Evolutionary conservation across 2,113 vertebrate genomes (phyloP).

Genomic region (Marmota monax): DNA sequence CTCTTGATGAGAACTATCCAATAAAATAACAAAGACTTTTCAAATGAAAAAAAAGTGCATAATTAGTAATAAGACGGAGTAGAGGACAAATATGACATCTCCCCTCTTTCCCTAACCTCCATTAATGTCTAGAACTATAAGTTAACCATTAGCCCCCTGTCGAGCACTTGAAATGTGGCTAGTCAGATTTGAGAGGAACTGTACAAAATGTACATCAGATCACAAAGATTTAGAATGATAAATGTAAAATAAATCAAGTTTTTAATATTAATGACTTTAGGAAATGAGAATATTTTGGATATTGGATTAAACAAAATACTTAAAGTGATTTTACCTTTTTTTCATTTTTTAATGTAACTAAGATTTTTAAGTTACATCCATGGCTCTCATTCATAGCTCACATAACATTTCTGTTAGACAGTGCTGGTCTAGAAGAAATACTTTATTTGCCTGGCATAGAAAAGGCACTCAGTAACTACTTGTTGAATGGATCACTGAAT

Average conservation of each 20-base stretch:
- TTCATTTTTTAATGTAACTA: conserved; percentile 6
- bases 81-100: neutral
- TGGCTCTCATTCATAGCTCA: neutral
- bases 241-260: neutral
- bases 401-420: conserved; percentile 14
- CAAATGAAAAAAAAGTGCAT: neutral
- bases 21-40: conserved; percentile 3
- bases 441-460: neutral
- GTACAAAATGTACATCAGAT: neutral
- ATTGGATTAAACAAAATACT: conserved; percentile 20
- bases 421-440: neutral
- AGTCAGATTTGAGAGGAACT: neutral
- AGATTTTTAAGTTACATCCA: neutral
- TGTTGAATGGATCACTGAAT: neutral
- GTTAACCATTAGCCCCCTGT: neutral
- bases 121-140: neutral
- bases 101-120: neutral
- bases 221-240: conserved; percentile 8
- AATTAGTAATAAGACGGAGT: neutral
- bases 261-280: neutral
- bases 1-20: neutral
- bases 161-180: neutral
- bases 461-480: conserved; percentile 25
- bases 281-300: conserved; percentile 31
- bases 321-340: neutral